Percentiles rank a stretch among this genome's conserved stretches.
Conservation (phyloP, 2,888 invertebrate genomes). For the Cheilosia soror region DNA sequence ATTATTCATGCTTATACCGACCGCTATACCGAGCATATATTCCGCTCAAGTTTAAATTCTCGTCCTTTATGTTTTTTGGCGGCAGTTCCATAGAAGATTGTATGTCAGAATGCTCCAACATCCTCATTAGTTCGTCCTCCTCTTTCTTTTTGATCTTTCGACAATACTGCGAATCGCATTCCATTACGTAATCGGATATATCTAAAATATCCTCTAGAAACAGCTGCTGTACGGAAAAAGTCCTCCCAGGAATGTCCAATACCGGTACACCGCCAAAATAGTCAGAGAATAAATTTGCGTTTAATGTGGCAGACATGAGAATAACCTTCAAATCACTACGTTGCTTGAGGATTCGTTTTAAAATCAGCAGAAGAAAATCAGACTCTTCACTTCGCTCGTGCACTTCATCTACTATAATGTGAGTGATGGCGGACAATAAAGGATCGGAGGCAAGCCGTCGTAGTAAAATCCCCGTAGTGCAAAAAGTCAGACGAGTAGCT, state of each 20-base stretch:
- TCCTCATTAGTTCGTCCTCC: slow-evolving; percentile 86
- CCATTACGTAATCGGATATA: slow-evolving; percentile 86
- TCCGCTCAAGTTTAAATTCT: slow-evolving; percentile 88
- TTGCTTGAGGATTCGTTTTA: slow-evolving; percentile 89
- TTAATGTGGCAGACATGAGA: slow-evolving; percentile 97
- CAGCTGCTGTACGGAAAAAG: slow-evolving; percentile 92
- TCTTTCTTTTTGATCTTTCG: slow-evolving; percentile 87
- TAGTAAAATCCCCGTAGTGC: slow-evolving; percentile 96
- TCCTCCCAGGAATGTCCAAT: slow-evolving; percentile 92
- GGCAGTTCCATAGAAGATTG: slow-evolving; percentile 85
- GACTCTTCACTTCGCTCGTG: slow-evolving; percentile 96
- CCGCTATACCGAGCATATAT: slow-evolving; percentile 88
- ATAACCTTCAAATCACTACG: slow-evolving; percentile 92
- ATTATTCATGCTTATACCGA: slow-evolving; percentile 76
- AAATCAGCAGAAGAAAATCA: slow-evolving; percentile 93
- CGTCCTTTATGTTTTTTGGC: slow-evolving; percentile 88
- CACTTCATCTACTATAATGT: slow-evolving; percentile 95
- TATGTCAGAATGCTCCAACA: slow-evolving; percentile 87
- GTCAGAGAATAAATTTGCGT: slow-evolving; percentile 91
- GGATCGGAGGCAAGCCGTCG: slow-evolving; percentile 93
- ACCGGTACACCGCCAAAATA: slow-evolving; percentile 92
- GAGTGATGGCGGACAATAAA: slow-evolving; percentile 90
- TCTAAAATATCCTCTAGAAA: slow-evolving; percentile 93
- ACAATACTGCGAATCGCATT: slow-evolving; percentile 86
- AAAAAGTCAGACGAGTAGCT: slow-evolving; percentile 93